A percentile compares a stretch with the other conserved stretches of the same genome.
phyloP scores from a whole-genome alignment of 2,113 vertebrate species.

The Parus major region DNA sequence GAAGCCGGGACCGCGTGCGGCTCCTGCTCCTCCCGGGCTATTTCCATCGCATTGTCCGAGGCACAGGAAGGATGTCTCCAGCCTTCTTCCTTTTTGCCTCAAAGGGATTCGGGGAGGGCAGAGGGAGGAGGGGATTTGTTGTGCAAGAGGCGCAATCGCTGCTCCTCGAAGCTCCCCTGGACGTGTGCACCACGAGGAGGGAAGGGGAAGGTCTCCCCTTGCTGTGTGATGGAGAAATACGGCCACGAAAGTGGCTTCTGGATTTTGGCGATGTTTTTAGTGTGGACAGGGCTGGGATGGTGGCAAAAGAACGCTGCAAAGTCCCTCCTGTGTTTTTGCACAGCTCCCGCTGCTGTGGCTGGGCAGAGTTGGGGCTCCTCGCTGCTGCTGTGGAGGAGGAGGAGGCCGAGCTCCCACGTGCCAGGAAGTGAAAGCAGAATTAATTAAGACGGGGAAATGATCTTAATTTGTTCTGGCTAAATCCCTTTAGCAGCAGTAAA shows the following conservation, averaged over 20 bases:
- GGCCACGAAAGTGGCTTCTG: background rate
- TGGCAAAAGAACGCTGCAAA: background rate
- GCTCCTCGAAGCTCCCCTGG: background rate
- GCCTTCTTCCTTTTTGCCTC: constrained; percentile 33
- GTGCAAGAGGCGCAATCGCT: background rate
- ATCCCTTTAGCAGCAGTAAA: background rate
- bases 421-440: background rate
- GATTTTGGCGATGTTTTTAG: background rate
- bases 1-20: background rate
- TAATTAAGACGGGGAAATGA: background rate
- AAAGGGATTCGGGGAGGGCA: background rate
- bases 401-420: background rate
- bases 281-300: background rate
- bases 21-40: constrained; percentile 10
- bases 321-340: background rate
- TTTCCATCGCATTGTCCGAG: constrained; percentile 38
- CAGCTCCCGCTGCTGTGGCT: rapidly evolving
- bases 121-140: background rate
- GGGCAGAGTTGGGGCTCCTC: background rate
- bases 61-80: constrained; percentile 59
- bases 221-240: background rate
- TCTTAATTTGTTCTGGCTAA: background rate
- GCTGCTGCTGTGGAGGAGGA: rapidly evolving
- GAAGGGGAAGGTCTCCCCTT: background rate
- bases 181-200: rapidly evolving